Evolutionary conservation across 2,797 vertebrate species (phyloP), one percentile per base, ranked within the genome.

Genomic region (Galagoides demidoff): DNA sequence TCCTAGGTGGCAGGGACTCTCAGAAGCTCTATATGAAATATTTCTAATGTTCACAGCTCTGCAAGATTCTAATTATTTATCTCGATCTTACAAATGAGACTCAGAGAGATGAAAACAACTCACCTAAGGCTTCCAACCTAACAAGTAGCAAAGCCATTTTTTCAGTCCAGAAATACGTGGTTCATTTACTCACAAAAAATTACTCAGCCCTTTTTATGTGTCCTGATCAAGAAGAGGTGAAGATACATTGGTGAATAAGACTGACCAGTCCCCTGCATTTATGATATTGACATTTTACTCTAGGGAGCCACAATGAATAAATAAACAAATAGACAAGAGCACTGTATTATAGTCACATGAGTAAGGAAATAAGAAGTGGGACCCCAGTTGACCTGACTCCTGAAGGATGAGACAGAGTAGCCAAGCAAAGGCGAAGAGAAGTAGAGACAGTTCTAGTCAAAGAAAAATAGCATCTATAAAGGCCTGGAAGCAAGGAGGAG

Each of bases 41-140:
- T 61, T 74, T 52, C 25, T 49, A 31, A 39, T 63, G 64, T 64
- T 89, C 12, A 71, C 29, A 66, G 23, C 29, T 86, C 55, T 78
- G n/a, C 10, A 78, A 70, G 70, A 43, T 79, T 89, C 71, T 89
- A 78, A 57, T 74, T 78, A 92, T n/a, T 43, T 85, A 63, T 43
- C 43, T 83, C 25, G 43, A 4, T 39, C 43, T 84, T 55, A 49
- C 27, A 78, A 76, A 79, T 16, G n/a, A 89, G n/a, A 11, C 5
- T 39, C 23, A 25, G 17, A 82, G 14, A 82, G 64, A 76, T 63
- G 45, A 89, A 45, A 92, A 81, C 4, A 7, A 86, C 34, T 76
- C 27, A 87, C 63, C 22, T 13, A 20, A 78, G 34, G 12, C 25
- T 70, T 49, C 17, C 34, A 86, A 31, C 19, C 39, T 74, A 91